Evolutionary conservation across 2,797 vertebrate species (phyloP).

Genomic region (Triplophysa yarkandensis): DNA sequence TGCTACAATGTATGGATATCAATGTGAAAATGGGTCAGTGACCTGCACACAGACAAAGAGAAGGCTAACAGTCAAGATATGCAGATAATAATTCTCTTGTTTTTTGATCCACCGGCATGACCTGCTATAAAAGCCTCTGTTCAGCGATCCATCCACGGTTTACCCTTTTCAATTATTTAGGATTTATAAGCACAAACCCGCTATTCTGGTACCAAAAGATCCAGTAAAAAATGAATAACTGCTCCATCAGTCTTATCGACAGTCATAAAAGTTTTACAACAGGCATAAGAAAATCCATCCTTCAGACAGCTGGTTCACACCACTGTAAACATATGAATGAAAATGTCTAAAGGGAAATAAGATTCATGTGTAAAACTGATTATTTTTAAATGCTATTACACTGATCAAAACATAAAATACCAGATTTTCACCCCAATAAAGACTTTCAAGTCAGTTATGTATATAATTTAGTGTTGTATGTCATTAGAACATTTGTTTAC

Average conservation of each 20-base stretch:
- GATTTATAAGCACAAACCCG: slow-evolving; percentile 76
- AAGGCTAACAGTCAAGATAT: slow-evolving; percentile 55
- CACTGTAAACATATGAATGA: slow-evolving; percentile 70
- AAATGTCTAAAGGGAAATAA: slow-evolving; percentile 55
- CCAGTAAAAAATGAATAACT: slow-evolving; percentile 69
- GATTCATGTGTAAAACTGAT: slow-evolving; percentile 49
- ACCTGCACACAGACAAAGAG: neutral
- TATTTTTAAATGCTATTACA: slow-evolving; percentile 64
- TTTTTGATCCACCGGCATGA: slow-evolving; percentile 68
- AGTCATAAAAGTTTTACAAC: slow-evolving; percentile 76
- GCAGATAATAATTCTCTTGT: slow-evolving; percentile 68
- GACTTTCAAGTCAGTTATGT: too few relatives aligned
- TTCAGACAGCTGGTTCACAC: slow-evolving; percentile 59
- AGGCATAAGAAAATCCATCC: slow-evolving; percentile 72
- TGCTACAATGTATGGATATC: neutral
- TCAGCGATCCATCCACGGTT: slow-evolving; percentile 66
- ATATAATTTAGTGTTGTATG: too few relatives aligned
- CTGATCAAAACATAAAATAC: slow-evolving; percentile 67
- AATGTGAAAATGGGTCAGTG: neutral
- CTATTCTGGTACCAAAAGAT: slow-evolving; percentile 67
- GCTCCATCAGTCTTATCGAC: slow-evolving; percentile 68
- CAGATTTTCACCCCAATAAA: too few relatives aligned
- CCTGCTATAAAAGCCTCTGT: slow-evolving; percentile 53
- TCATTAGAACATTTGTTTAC: too few relatives aligned
- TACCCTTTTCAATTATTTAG: slow-evolving; percentile 76